Evolutionary conservation across 2,888 invertebrate species (phyloP), one percentile per base, ranked within the genome.

Genomic region (Diarsia rubi): DNA sequence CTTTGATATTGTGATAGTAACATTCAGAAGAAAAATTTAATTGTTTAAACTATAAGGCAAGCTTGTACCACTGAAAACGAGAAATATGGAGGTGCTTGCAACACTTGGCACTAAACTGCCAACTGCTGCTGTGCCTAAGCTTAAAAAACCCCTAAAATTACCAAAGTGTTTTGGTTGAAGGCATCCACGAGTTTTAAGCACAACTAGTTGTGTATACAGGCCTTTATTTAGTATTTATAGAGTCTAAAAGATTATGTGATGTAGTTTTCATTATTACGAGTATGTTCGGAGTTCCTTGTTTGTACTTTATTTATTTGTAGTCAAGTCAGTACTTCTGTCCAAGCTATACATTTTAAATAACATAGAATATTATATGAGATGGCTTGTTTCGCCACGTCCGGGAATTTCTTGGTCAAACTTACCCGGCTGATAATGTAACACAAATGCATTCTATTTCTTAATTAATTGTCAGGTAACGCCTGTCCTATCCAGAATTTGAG

Each of bases 291-390:
- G 80, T 73, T 74, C 70, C 69, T 74, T 84, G 8, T 37, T 45
- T 60, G 37, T 62, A 70, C 19, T 60, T 79, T 68, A 68, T 79
- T 78, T 64, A 59, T 69, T 67, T 68, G 12, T 74, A 73, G 64
- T 69, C 71, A 77, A 83, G 73, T 83, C 75, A 69, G 62, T 64
- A 75, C n/a, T 52, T 84, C 65, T 75, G 84, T 84, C 59, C 68
- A 81, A 69, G 47, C 9, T 47, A n/a, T 19, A 60, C 31, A 52
- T 54, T n/a, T 68, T 16, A n/a, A 65, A 47, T n/a, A 65, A 49
- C 14, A n/a, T 44, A 47, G 16, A 57, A 47, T 42, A 16, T 62
- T 70, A 37, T 65, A 66, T 54, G 9, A 42, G 27, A 12, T 14
- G 27, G 12, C 19, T 16, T 69, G 44, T 78, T 49, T 49, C 31